Percentiles rank a stretch among this genome's conserved stretches.
phyloP scores from a whole-genome alignment of 2,113 vertebrate genomes.

The Marmota monax region DNA sequence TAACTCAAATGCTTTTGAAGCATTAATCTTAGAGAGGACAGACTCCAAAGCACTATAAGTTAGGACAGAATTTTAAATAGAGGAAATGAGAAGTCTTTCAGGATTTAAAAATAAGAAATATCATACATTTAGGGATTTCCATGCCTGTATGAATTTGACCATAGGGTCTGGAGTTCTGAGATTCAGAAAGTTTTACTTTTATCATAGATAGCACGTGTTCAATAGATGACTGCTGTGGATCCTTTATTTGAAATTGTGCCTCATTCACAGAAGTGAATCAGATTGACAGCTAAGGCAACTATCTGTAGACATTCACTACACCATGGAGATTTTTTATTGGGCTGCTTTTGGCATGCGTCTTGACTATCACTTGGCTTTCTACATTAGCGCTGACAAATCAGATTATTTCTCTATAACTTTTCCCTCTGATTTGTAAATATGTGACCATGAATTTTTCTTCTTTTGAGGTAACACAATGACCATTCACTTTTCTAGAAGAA shows the following conservation, averaged over 20 bases:
- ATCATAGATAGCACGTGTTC: background rate
- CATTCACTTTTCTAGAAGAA: background rate
- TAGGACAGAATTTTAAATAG: background rate
- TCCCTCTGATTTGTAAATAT: background rate
- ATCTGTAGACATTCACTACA: background rate
- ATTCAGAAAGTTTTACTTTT: background rate
- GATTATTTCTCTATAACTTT: background rate
- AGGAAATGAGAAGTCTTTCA: background rate
- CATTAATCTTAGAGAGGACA: conserved; percentile 20
- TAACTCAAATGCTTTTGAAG: background rate
- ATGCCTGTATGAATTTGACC: background rate
- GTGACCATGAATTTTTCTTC: background rate
- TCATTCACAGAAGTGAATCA: background rate
- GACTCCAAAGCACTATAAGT: background rate
- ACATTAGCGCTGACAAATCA: background rate
- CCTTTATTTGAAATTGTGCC: background rate
- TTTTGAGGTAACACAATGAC: background rate
- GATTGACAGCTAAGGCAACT: background rate
- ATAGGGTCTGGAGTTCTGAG: background rate
- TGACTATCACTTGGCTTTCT: background rate
- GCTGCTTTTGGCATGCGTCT: background rate
- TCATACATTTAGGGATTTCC: background rate
- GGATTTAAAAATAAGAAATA: background rate
- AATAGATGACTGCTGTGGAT: background rate
- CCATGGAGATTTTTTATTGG: background rate